Evolutionary conservation across 2,797 vertebrate species (phyloP), one percentile per base, ranked within the genome.

Genomic region (Synaphobranchus kaupii): DNA sequence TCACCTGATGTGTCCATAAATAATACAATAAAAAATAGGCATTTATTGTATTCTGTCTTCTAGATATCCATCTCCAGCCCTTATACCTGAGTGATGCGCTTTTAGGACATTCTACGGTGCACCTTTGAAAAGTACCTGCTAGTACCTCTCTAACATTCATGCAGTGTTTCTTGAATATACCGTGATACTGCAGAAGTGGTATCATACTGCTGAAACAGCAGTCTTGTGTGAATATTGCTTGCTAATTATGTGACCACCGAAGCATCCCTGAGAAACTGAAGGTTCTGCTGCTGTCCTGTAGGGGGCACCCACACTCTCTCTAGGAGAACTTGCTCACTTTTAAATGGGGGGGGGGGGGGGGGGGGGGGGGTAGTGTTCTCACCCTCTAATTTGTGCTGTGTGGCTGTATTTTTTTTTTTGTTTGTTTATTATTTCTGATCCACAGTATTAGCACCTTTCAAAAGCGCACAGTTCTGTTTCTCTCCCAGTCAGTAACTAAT

Each of bases 261-360:
- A 1, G 60, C 6, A 25, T 66, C 60, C 9, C n/a, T 66, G n/a
- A n/a, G 60, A 73, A 13, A 73, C 2, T 31, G 1, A 73, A 15
- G 34, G 68, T 73, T 31, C 68, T 34, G 10, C 28, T 34, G 6
- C 4, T 63, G 56, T 0, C 84, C 84, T 84, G 31, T 60, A 63
- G 84, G 84, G 84, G 84, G 31, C 58, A 22, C 31, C 22, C 25
- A 56, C 82, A 83, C 47, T 56, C 82, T 83, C 50, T 83, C 10
- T 83, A 28, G 20, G 20, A 31, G 82, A 28, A 39, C 31, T 73
- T 28, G 13, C 31, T 0, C 39, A 39, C 3, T 39, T 22, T 9
- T 5, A 56, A 56, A 56, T 3, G 54, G 15, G 50, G 10, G 50
- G 2, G 54, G 34, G 9, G 0, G 44, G 39, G 20, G 10, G 31